Evolutionary conservation across 2,888 invertebrate genomes (phyloP).

Genomic region (Imbricaverruca yamaguchii): DNA sequence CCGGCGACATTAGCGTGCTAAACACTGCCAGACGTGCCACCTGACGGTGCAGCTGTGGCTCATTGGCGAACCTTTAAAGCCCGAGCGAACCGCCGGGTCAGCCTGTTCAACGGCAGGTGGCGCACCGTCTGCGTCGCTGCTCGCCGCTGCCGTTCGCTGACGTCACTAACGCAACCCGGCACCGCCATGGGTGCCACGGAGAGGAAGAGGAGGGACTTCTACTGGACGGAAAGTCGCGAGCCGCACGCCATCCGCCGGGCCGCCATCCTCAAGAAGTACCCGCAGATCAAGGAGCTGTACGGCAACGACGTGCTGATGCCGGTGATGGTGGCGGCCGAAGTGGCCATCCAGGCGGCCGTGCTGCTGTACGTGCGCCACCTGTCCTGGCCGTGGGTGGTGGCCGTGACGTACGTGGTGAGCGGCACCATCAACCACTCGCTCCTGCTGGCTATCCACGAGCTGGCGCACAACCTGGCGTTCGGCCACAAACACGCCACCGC

Average conservation of each 20-base stretch:
- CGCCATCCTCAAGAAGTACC: conserved; percentile 91
- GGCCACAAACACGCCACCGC: conserved; percentile 82
- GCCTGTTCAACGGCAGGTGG: no score
- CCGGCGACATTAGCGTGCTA: no score
- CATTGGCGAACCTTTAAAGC: no score
- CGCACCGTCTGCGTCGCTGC: no score
- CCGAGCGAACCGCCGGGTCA: no score
- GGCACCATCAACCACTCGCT: conserved; percentile 93
- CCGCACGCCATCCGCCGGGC: conserved; percentile 92
- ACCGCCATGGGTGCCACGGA: background rate
- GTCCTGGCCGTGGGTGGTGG: conserved; percentile 68
- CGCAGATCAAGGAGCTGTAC: conserved; percentile 84
- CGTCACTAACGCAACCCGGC: no score
- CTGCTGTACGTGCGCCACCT: conserved; percentile 70
- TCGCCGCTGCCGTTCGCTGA: no score
- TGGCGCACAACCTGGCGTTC: conserved; percentile 93
- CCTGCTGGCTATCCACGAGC: conserved; percentile 94
- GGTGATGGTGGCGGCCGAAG: conserved; percentile 81
- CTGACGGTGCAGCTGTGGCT: no score
- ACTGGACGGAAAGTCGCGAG: conserved; percentile 95
- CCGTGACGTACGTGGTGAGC: conserved; percentile 86
- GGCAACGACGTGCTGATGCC: conserved; percentile 85
- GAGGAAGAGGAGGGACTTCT: conserved; percentile 60
- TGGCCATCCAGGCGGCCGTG: conserved; percentile 68
- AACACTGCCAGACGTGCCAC: no score